Evolutionary conservation across 2,888 invertebrate genomes (phyloP), one percentile per base, ranked within the genome.

Genomic region (Automeris io): DNA sequence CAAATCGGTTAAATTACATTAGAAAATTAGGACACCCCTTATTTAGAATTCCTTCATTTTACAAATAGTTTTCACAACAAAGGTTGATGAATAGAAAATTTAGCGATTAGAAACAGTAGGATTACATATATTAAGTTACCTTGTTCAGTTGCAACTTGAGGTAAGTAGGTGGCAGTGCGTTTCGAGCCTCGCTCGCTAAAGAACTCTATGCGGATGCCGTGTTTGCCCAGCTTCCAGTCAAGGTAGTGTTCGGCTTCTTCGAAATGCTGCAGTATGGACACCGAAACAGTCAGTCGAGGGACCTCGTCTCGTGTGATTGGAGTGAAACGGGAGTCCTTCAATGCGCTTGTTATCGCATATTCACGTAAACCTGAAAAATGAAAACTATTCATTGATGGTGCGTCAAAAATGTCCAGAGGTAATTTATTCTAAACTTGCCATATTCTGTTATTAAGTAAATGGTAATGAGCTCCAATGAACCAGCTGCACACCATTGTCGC

Each of bases 191-290:
- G 92, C 71, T 98, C 98, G 72, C 94, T 97, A 51, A 93, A 86
- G 73, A 99, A 99, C 86, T 99, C 98, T 57, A 99, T 99, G 39
- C 99, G 91, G 65, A 99, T 99, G 42, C 99, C 99, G 77, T 99
- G 99, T 40, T 94, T 90, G 34, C 98, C 98, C 43, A 97, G 92
- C 88, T 96, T 95, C 99, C 99, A 99, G 82, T 99, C 99, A 51
- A 97, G 88, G 80, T 95, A 99, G 72, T 98, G 94, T 41, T 91
- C 90, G 0, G 96, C 98, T 65, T 97, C 97, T 83, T 99, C 99
- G 77, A 99, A 99, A 75, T 98, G 88, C 70, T 96, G 93, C 57
- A 99, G 90, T 65, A 99, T 95, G 22, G 99, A 99, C 47, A 99
- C 98, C 16, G 97, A 97, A 34, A 97, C 97, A 49, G 96, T 94